These are phyloP conservation scores for Lanistes nyassanus DNA, from an alignment of 1,140 invertebrate genomes.

Conservation along the genomic window DNA sequence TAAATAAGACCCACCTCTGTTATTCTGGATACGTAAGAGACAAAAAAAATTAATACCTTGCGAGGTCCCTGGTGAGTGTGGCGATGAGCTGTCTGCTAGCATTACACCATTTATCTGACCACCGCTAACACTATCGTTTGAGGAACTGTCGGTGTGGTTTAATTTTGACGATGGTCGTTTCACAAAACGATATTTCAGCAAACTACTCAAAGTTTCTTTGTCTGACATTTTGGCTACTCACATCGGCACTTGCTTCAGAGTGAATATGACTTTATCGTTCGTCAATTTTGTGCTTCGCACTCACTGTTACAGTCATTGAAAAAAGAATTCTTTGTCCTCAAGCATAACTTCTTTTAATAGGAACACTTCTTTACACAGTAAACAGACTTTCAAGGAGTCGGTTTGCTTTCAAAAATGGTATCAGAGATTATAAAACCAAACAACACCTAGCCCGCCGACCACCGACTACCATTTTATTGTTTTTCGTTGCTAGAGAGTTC, in stretches of 20 bases:
- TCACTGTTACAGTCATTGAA: not conserved
- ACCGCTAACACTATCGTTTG: slow-evolving; percentile 15
- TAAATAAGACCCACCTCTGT: slow-evolving; percentile 6
- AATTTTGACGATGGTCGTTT: slow-evolving; percentile 30
- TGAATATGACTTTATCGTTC: not conserved
- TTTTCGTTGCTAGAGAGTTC: no score
- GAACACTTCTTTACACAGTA: not conserved
- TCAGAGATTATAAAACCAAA: no score
- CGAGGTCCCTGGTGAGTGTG: not conserved
- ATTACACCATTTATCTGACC: not conserved
- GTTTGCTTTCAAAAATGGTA: no score
- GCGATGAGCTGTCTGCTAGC: no score
- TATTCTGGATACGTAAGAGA: slow-evolving; percentile 3
- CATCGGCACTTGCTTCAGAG: not conserved
- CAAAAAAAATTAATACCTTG: slow-evolving; percentile 11
- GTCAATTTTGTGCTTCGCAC: not conserved
- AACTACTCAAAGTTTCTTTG: slow-evolving; percentile 27
- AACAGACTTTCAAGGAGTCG: no score
- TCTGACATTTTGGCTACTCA: slow-evolving; percentile 12
- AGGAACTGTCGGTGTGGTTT: slow-evolving; percentile 15
- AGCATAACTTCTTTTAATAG: slow-evolving; percentile 3
- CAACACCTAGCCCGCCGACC: no score
- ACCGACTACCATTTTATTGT: no score
- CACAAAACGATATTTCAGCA: slow-evolving; percentile 46
- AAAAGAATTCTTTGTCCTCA: slow-evolving; percentile 23